Evolutionary conservation across 1,140 invertebrate species (phyloP), one percentile per base, ranked within the genome.

Genomic region (Nephila pilipes): DNA sequence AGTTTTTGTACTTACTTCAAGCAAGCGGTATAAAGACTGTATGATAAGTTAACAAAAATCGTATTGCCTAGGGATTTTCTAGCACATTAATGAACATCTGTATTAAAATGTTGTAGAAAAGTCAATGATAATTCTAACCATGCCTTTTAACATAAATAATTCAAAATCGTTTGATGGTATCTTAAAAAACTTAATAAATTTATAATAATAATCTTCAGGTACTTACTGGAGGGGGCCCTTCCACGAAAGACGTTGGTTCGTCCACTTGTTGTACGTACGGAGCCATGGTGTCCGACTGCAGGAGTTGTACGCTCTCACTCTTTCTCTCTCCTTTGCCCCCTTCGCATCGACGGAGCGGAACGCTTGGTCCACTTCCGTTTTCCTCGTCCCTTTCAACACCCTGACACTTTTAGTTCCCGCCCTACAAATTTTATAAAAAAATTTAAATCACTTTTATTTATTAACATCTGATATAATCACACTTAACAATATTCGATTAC

Each of bases 141-240:
- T n/a, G n/a, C n/a, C n/a, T 29, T 14, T 65, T 25, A 12, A n/a
- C 0, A 25, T 14, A 2, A 58, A 18, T 20, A n/a, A n/a, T 2
- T 65, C 3, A 25, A 29, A 25, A 12, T 25, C n/a, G 14, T 25
- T 25, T 12, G 22, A 12, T 10, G 8, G 1, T 25, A 8, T 10
- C 10, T 1, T 2, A n/a, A n/a, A n/a, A n/a, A n/a, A n/a, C n/a
- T n/a, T n/a, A 2, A n/a, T n/a, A n/a, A n/a, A n/a, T 14, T 1
- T 10, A 20, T 1, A 63, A 2, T 63, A 58, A 16, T n/a, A 46
- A 10, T 46, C 6, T 63, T 25, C 25, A 5, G 3, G 60, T 75
- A 88, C 87, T 88, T n/a, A 88, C 87, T n/a, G 87, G 87, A 16
- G 87, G 87, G 29, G 87, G 87, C 54, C 32, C 63, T 32, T 69